Conservation (phyloP, 53 echinoderm and acorn worm genomes). For the Arbacia lixula region DNA sequence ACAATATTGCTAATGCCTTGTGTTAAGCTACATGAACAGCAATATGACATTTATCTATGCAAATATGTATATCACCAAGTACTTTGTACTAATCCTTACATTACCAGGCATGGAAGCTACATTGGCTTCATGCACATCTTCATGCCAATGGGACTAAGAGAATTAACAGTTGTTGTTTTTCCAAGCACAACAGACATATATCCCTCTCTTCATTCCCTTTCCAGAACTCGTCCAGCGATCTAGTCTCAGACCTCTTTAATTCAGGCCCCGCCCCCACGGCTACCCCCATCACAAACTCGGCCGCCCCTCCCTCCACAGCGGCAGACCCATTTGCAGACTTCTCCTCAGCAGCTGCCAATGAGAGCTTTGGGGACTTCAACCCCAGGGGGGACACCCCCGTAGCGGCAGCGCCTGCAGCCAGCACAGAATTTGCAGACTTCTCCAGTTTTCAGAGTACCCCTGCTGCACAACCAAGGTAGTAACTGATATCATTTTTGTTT, state of each 20-base stretch:
- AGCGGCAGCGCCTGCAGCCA: constrained; percentile 26
- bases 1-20: too few species aligned
- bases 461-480: constrained; percentile 58
- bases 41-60: too few species aligned
- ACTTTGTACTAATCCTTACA: too few species aligned
- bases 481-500: background rate
- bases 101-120: too few species aligned
- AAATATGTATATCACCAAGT: too few species aligned
- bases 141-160: too few species aligned
- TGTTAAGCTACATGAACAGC: too few species aligned
- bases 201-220: background rate
- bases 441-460: constrained; percentile 69
- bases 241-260: constrained; percentile 37
- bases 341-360: constrained; percentile 83
- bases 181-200: too few species aligned
- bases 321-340: constrained; percentile 88
- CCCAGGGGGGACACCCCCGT: constrained; percentile 74
- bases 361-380: constrained; percentile 92
- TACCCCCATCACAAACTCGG: constrained; percentile 22
- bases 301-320: background rate
- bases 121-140: too few species aligned
- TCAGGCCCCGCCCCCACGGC: constrained; percentile 2
- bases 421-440: constrained; percentile 71
- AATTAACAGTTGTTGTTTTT: too few species aligned
- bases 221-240: constrained; percentile 31